Percentiles rank a stretch among this genome's conserved stretches.
phyloP scores from a whole-genome alignment of 2,113 vertebrate genomes.

The Chelonoidis abingdonii region DNA sequence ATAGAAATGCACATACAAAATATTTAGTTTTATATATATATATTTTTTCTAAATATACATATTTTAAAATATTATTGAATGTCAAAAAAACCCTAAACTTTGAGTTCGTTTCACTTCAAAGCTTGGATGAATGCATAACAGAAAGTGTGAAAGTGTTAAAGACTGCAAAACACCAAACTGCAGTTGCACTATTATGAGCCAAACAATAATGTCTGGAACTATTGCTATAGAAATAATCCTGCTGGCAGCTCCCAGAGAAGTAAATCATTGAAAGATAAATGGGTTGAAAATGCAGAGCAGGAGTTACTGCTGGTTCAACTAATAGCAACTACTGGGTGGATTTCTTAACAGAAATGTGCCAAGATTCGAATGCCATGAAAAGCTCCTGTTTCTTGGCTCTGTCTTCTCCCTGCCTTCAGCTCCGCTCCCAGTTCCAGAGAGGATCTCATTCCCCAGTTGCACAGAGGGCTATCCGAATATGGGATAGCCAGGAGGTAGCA shows the following conservation, averaged over 20 bases:
- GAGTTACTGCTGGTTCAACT: background rate
- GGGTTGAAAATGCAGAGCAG: background rate
- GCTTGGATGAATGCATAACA: background rate
- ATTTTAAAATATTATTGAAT: background rate
- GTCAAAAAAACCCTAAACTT: background rate
- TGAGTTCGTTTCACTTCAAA: background rate
- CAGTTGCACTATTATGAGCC: background rate
- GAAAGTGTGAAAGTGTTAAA: background rate
- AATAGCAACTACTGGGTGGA: background rate
- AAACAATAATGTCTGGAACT: background rate
- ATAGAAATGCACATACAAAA: background rate
- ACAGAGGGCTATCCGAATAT: background rate
- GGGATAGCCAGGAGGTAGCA: too few relatives aligned
- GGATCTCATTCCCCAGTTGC: background rate
- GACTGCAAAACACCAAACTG: background rate
- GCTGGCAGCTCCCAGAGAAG: background rate
- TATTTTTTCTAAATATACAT: background rate
- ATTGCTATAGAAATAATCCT: background rate
- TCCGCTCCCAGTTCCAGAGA: background rate
- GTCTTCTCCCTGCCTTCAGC: background rate
- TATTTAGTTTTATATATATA: background rate
- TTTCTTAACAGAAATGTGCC: background rate
- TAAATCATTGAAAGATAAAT: too few relatives aligned
- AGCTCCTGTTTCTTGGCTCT: background rate
- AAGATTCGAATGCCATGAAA: background rate